A percentile compares a stretch with the other conserved stretches of the same genome.
Conservation (phyloP, 2,113 vertebrate genomes). For the Desmodus rotundus region DNA sequence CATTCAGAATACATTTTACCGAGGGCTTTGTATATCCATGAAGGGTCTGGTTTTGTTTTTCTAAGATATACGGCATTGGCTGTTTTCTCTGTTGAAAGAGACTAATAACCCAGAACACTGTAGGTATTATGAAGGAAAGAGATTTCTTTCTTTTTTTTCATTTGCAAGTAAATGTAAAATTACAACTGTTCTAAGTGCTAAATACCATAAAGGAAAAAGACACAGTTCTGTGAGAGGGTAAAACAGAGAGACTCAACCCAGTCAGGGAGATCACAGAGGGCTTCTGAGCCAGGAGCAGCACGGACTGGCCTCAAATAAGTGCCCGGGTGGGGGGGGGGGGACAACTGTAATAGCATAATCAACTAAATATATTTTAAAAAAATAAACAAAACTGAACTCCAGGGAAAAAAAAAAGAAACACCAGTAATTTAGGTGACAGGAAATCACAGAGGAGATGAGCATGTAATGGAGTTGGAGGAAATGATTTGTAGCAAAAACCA, state of each 20-base stretch:
- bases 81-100: neutral
- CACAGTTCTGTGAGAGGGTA: neutral
- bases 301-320: neutral
- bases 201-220: neutral
- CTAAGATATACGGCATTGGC: neutral
- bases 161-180: neutral
- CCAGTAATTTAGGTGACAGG: neutral
- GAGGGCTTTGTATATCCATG: neutral
- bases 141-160: neutral
- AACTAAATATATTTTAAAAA: too few species aligned
- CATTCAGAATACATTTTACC: neutral
- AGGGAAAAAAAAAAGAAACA: neutral
- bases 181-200: neutral
- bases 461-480: neutral
- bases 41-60: neutral
- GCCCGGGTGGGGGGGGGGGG: too few species aligned
- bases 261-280: neutral
- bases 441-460: neutral
- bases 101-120: neutral
- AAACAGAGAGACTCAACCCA: neutral
- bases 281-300: neutral
- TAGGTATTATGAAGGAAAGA: neutral
- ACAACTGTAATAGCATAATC: too few species aligned
- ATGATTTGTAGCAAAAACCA: neutral
- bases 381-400: too few species aligned